Conservation (phyloP, 2,888 invertebrate species). For the Phortica magna region DNA sequence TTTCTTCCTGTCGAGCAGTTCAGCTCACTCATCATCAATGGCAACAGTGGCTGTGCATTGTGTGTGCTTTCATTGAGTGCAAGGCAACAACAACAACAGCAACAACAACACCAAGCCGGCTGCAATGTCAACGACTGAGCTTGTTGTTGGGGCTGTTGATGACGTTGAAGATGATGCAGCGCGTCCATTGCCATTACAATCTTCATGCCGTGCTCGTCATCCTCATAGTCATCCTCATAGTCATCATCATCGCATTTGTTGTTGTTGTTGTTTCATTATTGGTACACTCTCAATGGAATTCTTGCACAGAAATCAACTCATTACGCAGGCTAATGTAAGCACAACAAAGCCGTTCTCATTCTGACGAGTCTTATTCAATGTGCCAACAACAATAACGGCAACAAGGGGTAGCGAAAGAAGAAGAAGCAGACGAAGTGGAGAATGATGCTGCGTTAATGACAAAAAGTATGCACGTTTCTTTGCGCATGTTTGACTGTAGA, state of each 20-base stretch:
- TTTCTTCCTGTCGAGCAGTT: no score
- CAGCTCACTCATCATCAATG: no score
- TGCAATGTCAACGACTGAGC: conserved; percentile 18
- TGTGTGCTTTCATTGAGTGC: neutral
- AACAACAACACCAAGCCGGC: neutral
- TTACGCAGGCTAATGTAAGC: conserved; percentile 74
- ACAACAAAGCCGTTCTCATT: conserved; percentile 63
- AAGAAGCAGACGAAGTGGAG: conserved; percentile 36
- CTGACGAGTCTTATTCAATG: conserved; percentile 65
- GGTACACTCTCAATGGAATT: conserved; percentile 62
- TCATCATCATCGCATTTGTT: neutral
- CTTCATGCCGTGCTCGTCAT: conserved; percentile 33
- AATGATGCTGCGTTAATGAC: conserved; percentile 72
- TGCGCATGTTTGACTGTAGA: conserved; percentile 66
- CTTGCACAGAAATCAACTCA: conserved; percentile 68
- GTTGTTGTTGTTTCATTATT: neutral
- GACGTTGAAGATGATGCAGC: neutral
- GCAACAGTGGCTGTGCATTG: neutral
- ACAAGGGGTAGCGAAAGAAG: conserved; percentile 36
- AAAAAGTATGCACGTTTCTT: conserved; percentile 56
- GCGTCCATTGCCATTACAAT: neutral
- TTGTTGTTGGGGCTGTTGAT: neutral
- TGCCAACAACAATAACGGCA: conserved; percentile 43
- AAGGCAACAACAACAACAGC: neutral
- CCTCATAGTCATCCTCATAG: conserved; percentile 22